Base-by-base conservation (phyloP, 2,113 vertebrate genomes). In the Gallinago media region DNA sequence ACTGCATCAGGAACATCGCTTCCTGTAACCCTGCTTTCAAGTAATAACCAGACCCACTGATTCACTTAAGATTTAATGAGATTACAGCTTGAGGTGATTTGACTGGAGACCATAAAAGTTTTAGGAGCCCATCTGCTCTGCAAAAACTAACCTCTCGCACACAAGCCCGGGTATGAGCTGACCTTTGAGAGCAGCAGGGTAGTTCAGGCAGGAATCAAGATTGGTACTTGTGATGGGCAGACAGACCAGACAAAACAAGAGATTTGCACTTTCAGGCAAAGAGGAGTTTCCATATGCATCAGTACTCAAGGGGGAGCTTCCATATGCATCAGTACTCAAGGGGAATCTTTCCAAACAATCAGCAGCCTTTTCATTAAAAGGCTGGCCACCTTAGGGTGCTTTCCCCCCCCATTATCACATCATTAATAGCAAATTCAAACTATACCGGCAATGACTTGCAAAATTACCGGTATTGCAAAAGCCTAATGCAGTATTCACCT, bases 41-140 rank as follows among this genome's bases (percentile, higher is more conserved):
- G 85, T 96, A 96, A 96, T 87, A 95, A 95, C 91, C 96, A 97
- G 96, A 96, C 92, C 93, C 94, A 87, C 91, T 82, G 96, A 96
- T 96, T 96, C 94, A 95, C 94, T 96, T 96, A 96, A 61, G 94
- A 76, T 94, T 96, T 97, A 96, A 97, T 95, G 96, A 96, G 96
- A 97, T 97, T 96, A 96, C 96, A 97, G 96, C 96, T 97, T 96
- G 96, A 96, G 94, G 95, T 96, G 96, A 96, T 96, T 96, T 94
- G 96, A 95, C 92, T 94, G 92, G 91, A 94, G 94, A 96, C 92
- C 94, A 91, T 96, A 96, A 97, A 97, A 97, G 84, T 97, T 96
- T 96, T 97, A 97, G 95, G 91, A 96, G 96, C 76, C 96, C 96
- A 97, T 96, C 96, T 97, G 96, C 91, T 96, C 76, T 75, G 80